Evolutionary conservation across 1,140 invertebrate species (phyloP).

Genomic region (Bacillus rossius): DNA sequence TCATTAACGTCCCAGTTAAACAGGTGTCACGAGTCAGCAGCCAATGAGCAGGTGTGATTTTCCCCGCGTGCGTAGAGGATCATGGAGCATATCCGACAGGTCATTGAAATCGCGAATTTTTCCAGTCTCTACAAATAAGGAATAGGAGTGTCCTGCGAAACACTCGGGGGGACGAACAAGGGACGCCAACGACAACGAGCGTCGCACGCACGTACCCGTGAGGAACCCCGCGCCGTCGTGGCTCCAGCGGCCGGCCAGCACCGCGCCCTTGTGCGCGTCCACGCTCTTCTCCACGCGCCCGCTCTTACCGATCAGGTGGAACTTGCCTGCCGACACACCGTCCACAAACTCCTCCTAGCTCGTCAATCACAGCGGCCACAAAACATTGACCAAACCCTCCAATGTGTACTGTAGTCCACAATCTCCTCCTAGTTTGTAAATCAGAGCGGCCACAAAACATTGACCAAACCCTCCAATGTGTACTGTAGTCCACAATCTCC

Average conservation of each 20-base stretch:
- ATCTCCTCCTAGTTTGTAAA: not conserved
- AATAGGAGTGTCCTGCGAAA: no score
- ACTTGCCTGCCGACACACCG: conserved; percentile 57
- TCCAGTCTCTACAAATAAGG: no score
- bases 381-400: not conserved
- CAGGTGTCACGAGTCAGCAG: no score
- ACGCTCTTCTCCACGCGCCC: conserved; percentile 91
- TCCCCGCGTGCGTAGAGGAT: no score
- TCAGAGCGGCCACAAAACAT: not conserved
- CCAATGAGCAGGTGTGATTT: no score
- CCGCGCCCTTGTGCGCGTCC: conserved; percentile 89
- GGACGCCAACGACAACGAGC: no score
- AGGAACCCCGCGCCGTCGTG: conserved; percentile 86
- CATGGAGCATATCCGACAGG: no score
- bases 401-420: not conserved
- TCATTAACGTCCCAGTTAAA: no score
- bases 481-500: not conserved
- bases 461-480: not conserved
- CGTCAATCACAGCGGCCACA: not conserved
- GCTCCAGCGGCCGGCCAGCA: conserved; percentile 82
- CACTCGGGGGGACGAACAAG: no score
- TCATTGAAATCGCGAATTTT: no score
- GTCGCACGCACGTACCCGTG: no score
- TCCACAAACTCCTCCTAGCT: not conserved
- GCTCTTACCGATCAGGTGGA: conserved; percentile 80